Evolutionary conservation across 2,888 invertebrate species (phyloP).

Genomic region (Plagodis dolabraria): DNA sequence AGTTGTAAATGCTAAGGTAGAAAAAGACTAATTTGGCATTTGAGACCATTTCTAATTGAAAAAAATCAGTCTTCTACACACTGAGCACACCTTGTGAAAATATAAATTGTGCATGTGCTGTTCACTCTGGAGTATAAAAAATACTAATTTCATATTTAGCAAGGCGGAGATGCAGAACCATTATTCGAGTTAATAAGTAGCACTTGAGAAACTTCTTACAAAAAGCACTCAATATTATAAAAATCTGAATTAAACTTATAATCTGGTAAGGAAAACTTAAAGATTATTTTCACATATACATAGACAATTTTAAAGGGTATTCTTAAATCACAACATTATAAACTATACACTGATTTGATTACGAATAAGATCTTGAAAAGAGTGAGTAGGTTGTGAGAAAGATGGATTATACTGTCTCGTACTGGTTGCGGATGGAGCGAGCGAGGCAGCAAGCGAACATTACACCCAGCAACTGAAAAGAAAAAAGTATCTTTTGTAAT

Average conservation of each 20-base stretch:
- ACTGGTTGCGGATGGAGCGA: slow-evolving; percentile 95
- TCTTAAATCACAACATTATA: slow-evolving; percentile 53
- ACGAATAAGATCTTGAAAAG: slow-evolving; percentile 10
- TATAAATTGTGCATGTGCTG: slow-evolving; percentile 52
- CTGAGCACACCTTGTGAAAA: slow-evolving; percentile 67
- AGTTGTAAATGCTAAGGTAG: slow-evolving; percentile 47
- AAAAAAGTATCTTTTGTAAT: neutral
- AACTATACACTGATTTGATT: slow-evolving; percentile 21
- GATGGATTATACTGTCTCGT: slow-evolving; percentile 90
- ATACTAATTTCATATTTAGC: slow-evolving; percentile 16
- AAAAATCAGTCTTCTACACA: slow-evolving; percentile 79
- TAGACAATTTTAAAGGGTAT: slow-evolving; percentile 31
- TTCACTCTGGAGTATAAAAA: slow-evolving; percentile 31
- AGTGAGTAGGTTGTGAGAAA: neutral
- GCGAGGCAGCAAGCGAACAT: slow-evolving; percentile 97
- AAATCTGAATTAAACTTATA: slow-evolving; percentile 40
- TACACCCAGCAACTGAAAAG: slow-evolving; percentile 92
- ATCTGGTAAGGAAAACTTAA: slow-evolving; percentile 47
- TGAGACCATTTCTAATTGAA: slow-evolving; percentile 44
- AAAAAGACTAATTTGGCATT: slow-evolving; percentile 56
- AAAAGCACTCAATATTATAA: slow-evolving; percentile 27
- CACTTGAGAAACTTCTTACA: slow-evolving; percentile 34
- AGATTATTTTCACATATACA: slow-evolving; percentile 59
- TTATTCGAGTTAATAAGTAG: slow-evolving; percentile 29
- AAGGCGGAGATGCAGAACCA: slow-evolving; percentile 19